Evolutionary conservation across 2,113 vertebrate genomes (phyloP).

Genomic region (Marmota flaviventris): DNA sequence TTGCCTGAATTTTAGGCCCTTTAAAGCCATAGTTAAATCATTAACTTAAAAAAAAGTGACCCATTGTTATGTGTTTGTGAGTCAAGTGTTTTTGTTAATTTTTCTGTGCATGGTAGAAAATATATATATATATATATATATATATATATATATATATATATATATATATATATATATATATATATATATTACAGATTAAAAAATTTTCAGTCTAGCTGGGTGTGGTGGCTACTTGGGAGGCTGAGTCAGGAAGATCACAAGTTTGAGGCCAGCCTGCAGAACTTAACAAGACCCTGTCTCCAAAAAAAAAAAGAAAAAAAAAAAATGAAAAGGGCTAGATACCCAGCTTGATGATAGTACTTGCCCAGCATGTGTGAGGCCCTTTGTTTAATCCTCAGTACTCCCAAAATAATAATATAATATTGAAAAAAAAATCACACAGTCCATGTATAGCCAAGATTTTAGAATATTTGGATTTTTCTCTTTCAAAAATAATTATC

Average conservation of each 20-base stretch:
- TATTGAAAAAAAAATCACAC: background rate
- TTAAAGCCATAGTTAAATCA: background rate
- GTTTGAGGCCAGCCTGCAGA: background rate
- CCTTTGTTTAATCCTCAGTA: background rate
- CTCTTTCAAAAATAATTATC: conserved; percentile 42
- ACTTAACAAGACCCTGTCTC: background rate
- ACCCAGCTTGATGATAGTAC: background rate
- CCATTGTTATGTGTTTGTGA: background rate
- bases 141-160: no score
- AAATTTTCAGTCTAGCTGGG: background rate
- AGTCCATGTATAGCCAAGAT: background rate
- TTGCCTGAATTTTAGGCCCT: background rate
- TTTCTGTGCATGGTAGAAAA: background rate
- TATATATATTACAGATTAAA: background rate
- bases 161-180: background rate
- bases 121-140: no score
- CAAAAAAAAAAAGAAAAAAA: background rate
- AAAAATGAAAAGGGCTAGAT: background rate
- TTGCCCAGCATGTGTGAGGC: background rate
- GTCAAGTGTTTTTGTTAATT: conserved; percentile 16
- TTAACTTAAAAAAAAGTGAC: conserved; percentile 9
- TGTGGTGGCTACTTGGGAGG: background rate
- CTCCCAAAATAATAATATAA: background rate
- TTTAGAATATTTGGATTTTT: conserved; percentile 43
- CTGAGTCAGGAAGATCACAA: no score